Base-by-base conservation (phyloP, 2,888 invertebrate species). In the Scaptomyza flava region DNA sequence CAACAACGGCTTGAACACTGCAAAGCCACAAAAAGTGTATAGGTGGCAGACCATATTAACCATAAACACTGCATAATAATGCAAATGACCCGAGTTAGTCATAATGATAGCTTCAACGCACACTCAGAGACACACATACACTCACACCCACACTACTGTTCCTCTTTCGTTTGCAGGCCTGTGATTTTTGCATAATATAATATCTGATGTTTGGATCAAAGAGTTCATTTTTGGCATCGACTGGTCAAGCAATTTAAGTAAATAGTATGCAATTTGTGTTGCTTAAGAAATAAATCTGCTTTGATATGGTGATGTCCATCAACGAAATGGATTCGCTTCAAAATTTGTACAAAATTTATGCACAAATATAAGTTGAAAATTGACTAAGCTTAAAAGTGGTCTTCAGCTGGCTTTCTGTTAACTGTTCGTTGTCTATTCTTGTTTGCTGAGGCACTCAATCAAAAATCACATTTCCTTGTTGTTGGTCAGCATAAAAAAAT, bases 381-480 rank as follows among this genome's bases (percentile, higher is more conserved):
- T 58, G 63, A 33, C 59, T 50, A 30, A 58, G 38, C 54, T 50
- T 41, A 38, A 51, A 47, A 66, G 45, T 60, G 45, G 46, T 38
- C 3, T 17, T 36, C 42, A n/a, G 45, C 8, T 60, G 31, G 11
- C 20, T 23, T 48, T 30, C 59, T 63, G 62, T 38, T 38, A 14
- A 17, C 38, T 38, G 14, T 14, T 23, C 1, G n/a, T 51, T 12
- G 8, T 33, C 31, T 11, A 53, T 45, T 66, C 43, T 61, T 68
- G 46, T 52, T 52, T 56, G 48, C 48, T 75, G 62, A 47, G 56
- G 73, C 41, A 87, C 89, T 89, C 87, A 87, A 86, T 89, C 85
- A 89, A 84, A 86, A 86, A 81, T 89, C 82, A 88, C 72, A 86
- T 84, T 78, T 81, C 81, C 77, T 65, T 81, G 77, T 69, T 67